Base-by-base conservation (phyloP, 2,888 invertebrate genomes). In the Pollenia griseotomentosa region DNA sequence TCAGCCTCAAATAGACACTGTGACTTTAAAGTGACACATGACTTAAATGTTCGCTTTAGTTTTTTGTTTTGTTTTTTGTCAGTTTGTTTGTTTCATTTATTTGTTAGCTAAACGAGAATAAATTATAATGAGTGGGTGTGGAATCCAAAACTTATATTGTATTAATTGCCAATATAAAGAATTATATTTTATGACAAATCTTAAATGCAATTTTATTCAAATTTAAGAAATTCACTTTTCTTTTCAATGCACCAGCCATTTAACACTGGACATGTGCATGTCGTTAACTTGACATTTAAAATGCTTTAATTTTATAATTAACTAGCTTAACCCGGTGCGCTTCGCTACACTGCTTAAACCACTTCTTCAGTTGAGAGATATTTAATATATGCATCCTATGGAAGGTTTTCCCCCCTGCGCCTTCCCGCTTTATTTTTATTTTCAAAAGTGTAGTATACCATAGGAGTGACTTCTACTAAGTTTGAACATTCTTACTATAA, bases 1-100 rank as follows among this genome's bases (percentile, higher is more conserved):
- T 33, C 87, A 81, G 80, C 79, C 75, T 65, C 63, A 66, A 77
- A 74, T 68, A 73, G 59, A 87, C 74, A 71, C 68, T 74, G 63
- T 84, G 84, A 81, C 87, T 87, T 81, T 53, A 78, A 81, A 81
- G 48, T 87, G 87, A 87, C 87, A 87, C 74, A 84, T 87, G 81
- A 82, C 79, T 86, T 83, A 57, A 86, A 70, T 80, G 83, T 55
- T 80, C 40, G 61, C 61, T 83, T 65, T 71, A 19, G 9, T 57
- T 55, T 63, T 46, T 19, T 16, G 48, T 59, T 77, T 48, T 66
- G 12, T 78, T 48, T 57, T 14, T 40, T 46, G 11, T 44, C 19
- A n/a, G 33, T 66, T 59, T 53, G 33, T 65, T 51, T 59, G n/a
- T 71, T 73, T 66, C 10, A 51, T 68, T 73, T 63, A 61, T 57